These are phyloP conservation scores for Trachelus troglodyta DNA, from an alignment of 2,888 invertebrate species.

Conservation along the genomic window DNA sequence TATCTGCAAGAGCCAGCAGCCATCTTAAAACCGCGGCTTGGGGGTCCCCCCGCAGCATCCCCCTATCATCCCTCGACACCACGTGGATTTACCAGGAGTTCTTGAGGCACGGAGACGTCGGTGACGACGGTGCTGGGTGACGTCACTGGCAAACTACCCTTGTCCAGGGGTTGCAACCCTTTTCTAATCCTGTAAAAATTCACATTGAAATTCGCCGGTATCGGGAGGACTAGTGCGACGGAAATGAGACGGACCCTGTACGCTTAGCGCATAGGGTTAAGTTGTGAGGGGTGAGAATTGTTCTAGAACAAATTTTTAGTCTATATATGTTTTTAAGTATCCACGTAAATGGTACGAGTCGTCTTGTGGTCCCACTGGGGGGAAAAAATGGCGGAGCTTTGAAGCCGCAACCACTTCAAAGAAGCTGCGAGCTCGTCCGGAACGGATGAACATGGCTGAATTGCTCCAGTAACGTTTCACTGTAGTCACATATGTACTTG, in stretches of 20 bases:
- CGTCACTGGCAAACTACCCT: neutral
- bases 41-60: slow-evolving; percentile 1
- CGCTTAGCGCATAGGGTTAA: neutral
- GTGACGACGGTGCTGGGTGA: neutral
- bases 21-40: slow-evolving; percentile 50
- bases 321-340: neutral
- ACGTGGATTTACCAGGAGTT: neutral
- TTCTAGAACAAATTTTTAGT: too few relatives aligned
- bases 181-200: neutral
- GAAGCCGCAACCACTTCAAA: neutral
- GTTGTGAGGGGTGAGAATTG: neutral
- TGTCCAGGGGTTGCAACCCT: neutral
- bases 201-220: neutral
- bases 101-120: neutral
- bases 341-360: neutral
- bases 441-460: neutral
- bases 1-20: slow-evolving; percentile 57
- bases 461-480: neutral
- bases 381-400: neutral
- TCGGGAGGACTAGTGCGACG: too few relatives aligned
- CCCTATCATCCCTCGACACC: slow-evolving; percentile 8
- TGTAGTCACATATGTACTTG: neutral
- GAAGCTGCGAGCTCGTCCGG: neutral
- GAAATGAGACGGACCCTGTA: neutral
- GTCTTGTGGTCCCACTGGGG: neutral